Conservation (phyloP, 2,888 invertebrate species). For the Erynnis tages region DNA sequence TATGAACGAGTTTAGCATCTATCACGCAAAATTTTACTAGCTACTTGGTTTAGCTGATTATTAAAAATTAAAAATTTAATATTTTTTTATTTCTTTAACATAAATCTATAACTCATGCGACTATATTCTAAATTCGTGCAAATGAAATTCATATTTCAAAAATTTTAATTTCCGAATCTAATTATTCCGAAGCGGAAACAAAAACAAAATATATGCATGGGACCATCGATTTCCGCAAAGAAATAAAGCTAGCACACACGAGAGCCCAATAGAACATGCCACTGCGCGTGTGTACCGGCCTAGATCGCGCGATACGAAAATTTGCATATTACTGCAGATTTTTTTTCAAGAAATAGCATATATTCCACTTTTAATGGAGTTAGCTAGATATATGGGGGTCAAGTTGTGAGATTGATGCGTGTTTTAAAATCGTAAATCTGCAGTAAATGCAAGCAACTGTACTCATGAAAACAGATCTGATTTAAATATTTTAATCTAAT, state of each 20-base stretch:
- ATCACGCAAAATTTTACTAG: no score
- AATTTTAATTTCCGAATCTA: not conserved
- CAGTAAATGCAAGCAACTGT: no score
- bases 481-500: no score
- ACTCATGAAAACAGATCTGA: no score
- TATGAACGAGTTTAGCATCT: no score
- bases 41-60: no score
- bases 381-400: slow-evolving; percentile 2
- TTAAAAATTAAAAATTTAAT: no score
- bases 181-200: not conserved
- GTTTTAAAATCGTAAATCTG: not conserved
- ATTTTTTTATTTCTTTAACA: no score
- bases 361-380: slow-evolving; percentile 38
- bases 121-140: not conserved
- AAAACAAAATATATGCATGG: not conserved
- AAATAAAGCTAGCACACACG: slow-evolving; percentile 20
- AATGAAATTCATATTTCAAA: not conserved
- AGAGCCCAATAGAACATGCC: slow-evolving; percentile 43
- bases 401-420: slow-evolving; percentile 1
- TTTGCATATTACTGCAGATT: slow-evolving; percentile 78
- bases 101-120: no score
- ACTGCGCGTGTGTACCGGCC: slow-evolving; percentile 55
- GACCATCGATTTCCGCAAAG: slow-evolving; percentile 15
- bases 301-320: slow-evolving; percentile 59
- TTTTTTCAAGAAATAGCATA: slow-evolving; percentile 65